Evolutionary conservation across 1,140 invertebrate genomes (phyloP), one percentile per base, ranked within the genome.

Genomic region (Dreissena polymorpha): DNA sequence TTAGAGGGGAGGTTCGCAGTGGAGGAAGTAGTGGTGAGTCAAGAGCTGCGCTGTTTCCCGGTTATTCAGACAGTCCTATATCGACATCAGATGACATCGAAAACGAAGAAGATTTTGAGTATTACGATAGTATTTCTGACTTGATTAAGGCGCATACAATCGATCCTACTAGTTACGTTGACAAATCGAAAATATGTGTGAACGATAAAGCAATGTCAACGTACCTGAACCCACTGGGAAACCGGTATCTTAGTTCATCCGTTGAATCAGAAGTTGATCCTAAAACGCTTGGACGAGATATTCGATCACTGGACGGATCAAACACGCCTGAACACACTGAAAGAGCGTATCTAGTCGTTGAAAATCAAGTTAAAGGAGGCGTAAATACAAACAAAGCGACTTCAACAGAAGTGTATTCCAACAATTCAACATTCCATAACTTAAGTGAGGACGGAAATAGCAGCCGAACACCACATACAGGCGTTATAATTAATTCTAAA

Each of bases 101-200:
- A 57, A 84, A 72, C 23, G 74, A 84, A 68, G 74, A 78, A 12
- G 76, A 79, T 27, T 84, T 78, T 53, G 83, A 75, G 67, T 84
- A 78, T 55, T 74, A 79, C 50, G 83, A 78, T 51, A 78, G 74
- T 60, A 79, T 84, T 25, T 78, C 76, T 60, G 74, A 78, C 72
- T 79, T 84, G 60, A 69, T 79, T 10, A 78, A 73, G 68, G 74
- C 72, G 29, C 74, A 79, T 55, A 72, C 67, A 49, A 72, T 72
- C 10, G 60, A 70, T 18, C 79, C 79, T 65, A 68, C 79, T 65
- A 68, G 67, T 25, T 73, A 72, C 65, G 69, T 72, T 29, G 71
- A 82, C 39, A 72, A 60, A 39, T 39, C 71, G 0, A 57, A 70
- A 49, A 63, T 82, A 10, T 82, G 79, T 74, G 70, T 73, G 0